Evolutionary conservation across 2,113 vertebrate species (phyloP), one percentile per base, ranked within the genome.

Genomic region (Coryphaenoides rupestris): DNA sequence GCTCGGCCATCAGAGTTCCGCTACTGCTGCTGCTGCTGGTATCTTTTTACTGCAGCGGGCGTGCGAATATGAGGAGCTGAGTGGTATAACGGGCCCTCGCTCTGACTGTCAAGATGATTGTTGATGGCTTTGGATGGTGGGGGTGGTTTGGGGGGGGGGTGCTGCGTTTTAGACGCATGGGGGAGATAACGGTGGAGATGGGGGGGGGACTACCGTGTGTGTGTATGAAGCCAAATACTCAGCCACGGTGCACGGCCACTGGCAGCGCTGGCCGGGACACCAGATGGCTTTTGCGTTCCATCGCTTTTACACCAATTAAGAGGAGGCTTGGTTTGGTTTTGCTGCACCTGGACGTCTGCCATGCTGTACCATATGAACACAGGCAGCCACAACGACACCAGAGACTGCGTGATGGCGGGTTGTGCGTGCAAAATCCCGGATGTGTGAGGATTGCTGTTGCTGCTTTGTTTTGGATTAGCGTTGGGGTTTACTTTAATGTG

Each of bases 221-320:
- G 65, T 82, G n/a, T 73, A 61, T 69, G 68, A 68, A 71, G 71
- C 72, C 75, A 69, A 75, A 85, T 56, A 79, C 63, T 60, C 63
- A 63, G 67, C 46, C 61, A 65, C 55, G 24, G 72, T 73, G 65
- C 70, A 74, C 72, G 23, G 64, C 74, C 64, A 15, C 69, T 59
- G 70, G 75, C 71, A 70, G 64, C 23, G 57, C 72, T 68, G 72
- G n/a, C n/a, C n/a, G n/a, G 72, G 62, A 68, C 65, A 70, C 65
- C 15, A 47, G 69, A 72, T 84, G 77, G 53, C 64, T 69, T 84
- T 78, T 72, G 70, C 66, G 65, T 76, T 72, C 55, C 54, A 56
- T 56, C 57, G 16, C 33, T 45, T 59, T 57, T 12, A 40, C 33
- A 40, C 33, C 33, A 40, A 40, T 40, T 40, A 40, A 10, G 33